Evolutionary conservation across 2,888 invertebrate genomes (phyloP).

Genomic region (Drosophila melanosoma): DNA sequence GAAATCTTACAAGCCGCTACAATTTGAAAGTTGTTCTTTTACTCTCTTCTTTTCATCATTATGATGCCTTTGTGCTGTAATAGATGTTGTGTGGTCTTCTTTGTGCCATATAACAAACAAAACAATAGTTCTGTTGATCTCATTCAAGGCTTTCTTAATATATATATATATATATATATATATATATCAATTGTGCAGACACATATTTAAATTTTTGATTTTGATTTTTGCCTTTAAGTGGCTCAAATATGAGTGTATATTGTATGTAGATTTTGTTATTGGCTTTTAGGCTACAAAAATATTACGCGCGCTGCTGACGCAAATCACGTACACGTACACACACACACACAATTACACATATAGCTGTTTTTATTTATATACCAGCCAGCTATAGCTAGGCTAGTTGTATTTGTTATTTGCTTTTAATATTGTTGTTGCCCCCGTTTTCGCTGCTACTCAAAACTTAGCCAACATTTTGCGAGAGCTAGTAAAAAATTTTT

Average conservation of each 20-base stretch:
- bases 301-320: conserved; percentile 65
- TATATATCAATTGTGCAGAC: neutral
- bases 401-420: conserved; percentile 29
- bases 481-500: conserved; percentile 29
- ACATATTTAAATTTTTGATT: conserved; percentile 31
- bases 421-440: conserved; percentile 32
- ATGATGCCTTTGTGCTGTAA: conserved; percentile 3
- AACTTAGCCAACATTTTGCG: conserved; percentile 54
- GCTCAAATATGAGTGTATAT: conserved; percentile 4
- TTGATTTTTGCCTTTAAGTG: conserved; percentile 12
- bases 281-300: conserved; percentile 35
- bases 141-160: conserved; percentile 33
- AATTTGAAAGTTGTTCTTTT: neutral
- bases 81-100: conserved; percentile 17
- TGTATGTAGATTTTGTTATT: conserved; percentile 28
- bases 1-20: conserved; percentile 8
- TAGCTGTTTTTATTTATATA: conserved; percentile 56
- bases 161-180: neutral
- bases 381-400: conserved; percentile 57
- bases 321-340: conserved; percentile 66
- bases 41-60: neutral
- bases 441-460: conserved; percentile 21
- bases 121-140: conserved; percentile 39
- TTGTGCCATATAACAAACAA: neutral
- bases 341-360: conserved; percentile 1